Evolutionary conservation across 2,797 vertebrate species (phyloP), one percentile per base, ranked within the genome.

Genomic region (Taenioides sp.): DNA sequence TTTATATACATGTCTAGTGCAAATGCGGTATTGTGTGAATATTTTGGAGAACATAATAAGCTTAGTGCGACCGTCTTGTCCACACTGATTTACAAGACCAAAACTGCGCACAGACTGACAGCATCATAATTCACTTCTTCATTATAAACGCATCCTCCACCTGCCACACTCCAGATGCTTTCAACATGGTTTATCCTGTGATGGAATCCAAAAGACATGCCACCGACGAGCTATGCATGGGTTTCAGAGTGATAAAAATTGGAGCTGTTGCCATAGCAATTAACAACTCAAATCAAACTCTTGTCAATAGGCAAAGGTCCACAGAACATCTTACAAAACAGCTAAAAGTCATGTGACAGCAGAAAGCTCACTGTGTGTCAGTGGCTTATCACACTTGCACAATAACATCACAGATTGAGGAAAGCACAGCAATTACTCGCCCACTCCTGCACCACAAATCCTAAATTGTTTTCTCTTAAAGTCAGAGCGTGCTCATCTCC

Each of bases 351-450:
- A 57, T 23, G 54, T 57, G 54, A 12, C 23, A 27, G 57, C 25
- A 16, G 23, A 58, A 58, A 58, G 25, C 23, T 60, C 5, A 62
- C 16, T 60, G 60, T 62, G 28, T 61, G 60, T 62, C 60, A 4
- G 18, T 27, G 34, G 7, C 60, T 68, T 75, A 62, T 77, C 65
- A 65, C 58, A 68, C 65, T 62, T 67, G 55, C 67, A 76, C 47
- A 78, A 78, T 75, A 73, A 64, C 65, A 73, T 67, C 67, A 70
- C 18, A 77, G 69, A 71, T 50, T 7, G 73, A 50, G 25, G 28
- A 58, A 72, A 77, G 76, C 5, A 27, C 60, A 71, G 73, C 63
- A 77, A 81, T 81, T 65, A 65, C 17, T 57, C 50, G 1, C 65
- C 54, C 37, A 73, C 59, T 16, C 37, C 0, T 7, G 65, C 62